phyloP scores from a whole-genome alignment of 2,888 invertebrate genomes.

The Tenthredo notha region DNA sequence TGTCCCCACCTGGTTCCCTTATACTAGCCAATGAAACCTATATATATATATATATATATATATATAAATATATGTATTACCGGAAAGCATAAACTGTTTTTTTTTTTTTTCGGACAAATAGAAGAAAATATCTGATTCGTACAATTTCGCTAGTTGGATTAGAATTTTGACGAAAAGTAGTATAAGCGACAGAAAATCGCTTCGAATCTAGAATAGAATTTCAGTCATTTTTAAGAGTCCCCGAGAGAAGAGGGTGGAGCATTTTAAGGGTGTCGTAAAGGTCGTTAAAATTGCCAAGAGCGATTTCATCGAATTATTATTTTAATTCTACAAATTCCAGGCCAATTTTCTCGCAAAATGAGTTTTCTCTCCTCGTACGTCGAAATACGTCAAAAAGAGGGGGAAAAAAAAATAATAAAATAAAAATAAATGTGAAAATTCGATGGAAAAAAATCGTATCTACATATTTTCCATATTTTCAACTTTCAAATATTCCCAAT shows the following conservation, averaged over 20 bases:
- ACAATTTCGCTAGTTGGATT: not conserved
- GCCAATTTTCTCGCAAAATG: slow-evolving; percentile 13
- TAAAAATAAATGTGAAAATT: not conserved
- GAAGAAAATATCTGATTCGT: too few relatives aligned
- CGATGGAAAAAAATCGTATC: slow-evolving; percentile 3
- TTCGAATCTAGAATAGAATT: not conserved
- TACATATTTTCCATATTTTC: not conserved
- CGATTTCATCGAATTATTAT: slow-evolving; percentile 13
- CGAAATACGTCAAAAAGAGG: not conserved
- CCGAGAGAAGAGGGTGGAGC: slow-evolving; percentile 18
- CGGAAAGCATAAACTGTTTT: too few relatives aligned
- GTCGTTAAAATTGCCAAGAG: slow-evolving; percentile 18
- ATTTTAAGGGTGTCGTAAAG: slow-evolving; percentile 2
- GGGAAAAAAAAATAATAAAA: not conserved
- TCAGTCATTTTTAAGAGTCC: not conserved
- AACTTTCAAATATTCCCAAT: not conserved
- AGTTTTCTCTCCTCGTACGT: not conserved
- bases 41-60: too few relatives aligned
- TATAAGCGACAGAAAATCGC: not conserved
- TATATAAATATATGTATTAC: too few relatives aligned
- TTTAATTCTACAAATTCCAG: not conserved
- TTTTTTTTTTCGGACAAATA: too few relatives aligned
- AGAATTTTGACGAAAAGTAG: slow-evolving; percentile 9
- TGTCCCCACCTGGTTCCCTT: not conserved
- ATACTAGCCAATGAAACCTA: not conserved